Evolutionary conservation across 2,113 vertebrate species (phyloP).

Genomic region (Hucho hucho): DNA sequence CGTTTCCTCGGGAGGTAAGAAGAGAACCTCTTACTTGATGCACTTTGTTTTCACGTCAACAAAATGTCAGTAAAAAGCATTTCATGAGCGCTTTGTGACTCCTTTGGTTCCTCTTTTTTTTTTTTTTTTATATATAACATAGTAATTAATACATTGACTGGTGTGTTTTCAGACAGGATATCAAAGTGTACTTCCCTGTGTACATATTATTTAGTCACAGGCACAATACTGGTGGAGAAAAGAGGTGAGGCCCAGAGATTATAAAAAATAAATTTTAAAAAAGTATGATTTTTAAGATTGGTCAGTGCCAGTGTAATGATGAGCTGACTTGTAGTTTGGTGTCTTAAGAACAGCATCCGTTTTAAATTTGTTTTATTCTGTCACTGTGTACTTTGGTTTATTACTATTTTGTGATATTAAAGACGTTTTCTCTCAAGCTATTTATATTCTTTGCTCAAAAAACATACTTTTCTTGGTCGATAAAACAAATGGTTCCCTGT

Average conservation of each 20-base stretch:
- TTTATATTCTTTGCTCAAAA: background rate
- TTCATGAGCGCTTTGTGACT: background rate
- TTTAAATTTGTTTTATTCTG: slow-evolving; percentile 26
- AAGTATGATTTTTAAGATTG: slow-evolving; percentile 47
- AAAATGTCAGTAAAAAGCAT: background rate
- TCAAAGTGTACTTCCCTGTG: background rate
- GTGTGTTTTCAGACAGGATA: background rate
- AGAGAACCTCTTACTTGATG: too few species aligned
- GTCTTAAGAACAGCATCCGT: slow-evolving; percentile 34
- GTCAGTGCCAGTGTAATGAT: slow-evolving; percentile 8
- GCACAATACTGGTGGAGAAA: background rate
- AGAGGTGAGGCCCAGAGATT: background rate
- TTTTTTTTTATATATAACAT: too few species aligned
- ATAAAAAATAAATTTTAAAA: slow-evolving; percentile 40
- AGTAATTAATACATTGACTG: background rate
- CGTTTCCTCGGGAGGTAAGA: too few species aligned
- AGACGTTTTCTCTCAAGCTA: background rate
- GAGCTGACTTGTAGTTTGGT: slow-evolving; percentile 4
- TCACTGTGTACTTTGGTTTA: slow-evolving; percentile 40
- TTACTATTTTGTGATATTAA: slow-evolving; percentile 66
- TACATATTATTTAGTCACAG: background rate
- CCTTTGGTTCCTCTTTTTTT: background rate
- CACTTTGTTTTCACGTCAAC: too few species aligned
- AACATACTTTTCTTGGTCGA: background rate
- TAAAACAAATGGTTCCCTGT: background rate